A percentile compares a stretch with the other conserved stretches of the same genome.
These are phyloP conservation scores for Corythornis cristatus DNA, from an alignment of 2,113 vertebrate genomes.

Conservation along the genomic window DNA sequence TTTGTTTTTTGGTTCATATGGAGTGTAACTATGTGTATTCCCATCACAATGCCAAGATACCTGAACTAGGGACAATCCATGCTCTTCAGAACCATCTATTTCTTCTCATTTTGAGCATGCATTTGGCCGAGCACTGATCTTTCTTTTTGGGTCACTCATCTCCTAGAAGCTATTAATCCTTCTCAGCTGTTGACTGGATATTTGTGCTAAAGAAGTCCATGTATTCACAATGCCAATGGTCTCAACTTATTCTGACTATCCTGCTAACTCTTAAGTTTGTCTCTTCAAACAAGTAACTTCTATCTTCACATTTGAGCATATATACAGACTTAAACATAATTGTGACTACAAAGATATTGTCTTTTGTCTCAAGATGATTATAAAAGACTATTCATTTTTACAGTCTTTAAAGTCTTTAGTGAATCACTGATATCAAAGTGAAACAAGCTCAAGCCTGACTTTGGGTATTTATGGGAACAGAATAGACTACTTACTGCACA, in stretches of 20 bases:
- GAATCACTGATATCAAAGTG: not conserved
- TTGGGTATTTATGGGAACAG: not conserved
- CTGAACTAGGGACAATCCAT: not conserved
- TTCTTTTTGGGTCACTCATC: not conserved
- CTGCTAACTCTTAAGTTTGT: not conserved
- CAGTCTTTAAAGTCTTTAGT: not conserved
- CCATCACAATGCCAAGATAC: not conserved
- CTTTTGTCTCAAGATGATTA: not conserved
- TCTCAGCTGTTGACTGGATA: not conserved
- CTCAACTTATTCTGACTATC: not conserved
- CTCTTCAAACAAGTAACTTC: not conserved
- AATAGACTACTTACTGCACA: constrained; percentile 83
- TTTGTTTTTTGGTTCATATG: not conserved
- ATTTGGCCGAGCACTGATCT: not conserved
- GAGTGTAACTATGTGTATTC: not conserved
- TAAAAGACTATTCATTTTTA: not conserved
- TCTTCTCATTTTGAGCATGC: not conserved
- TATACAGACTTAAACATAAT: not conserved
- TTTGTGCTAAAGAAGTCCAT: not conserved
- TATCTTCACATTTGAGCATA: not conserved
- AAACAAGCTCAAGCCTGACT: not conserved
- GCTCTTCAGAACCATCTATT: not conserved
- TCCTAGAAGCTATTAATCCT: not conserved
- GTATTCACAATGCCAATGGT: not conserved
- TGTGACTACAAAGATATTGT: not conserved